Conservation (phyloP, 2,888 invertebrate species). For the Pseudococcus viburni region DNA sequence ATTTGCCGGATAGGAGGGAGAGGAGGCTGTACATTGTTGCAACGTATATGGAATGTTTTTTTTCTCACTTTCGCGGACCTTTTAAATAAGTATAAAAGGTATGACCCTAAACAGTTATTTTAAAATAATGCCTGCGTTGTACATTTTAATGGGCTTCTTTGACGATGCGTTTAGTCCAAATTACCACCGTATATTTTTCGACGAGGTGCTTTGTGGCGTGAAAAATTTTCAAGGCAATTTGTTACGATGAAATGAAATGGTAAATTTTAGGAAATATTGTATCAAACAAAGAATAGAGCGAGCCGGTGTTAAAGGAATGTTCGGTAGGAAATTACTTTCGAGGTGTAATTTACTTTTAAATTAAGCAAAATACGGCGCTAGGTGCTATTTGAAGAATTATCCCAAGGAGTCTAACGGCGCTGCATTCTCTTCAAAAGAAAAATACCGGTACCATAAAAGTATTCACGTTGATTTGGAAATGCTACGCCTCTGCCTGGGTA, state of each 20-base stretch:
- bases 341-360: constrained; percentile 44
- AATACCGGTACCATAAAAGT: constrained; percentile 1
- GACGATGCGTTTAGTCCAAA: constrained; percentile 46
- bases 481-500: not conserved
- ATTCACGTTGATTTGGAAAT: constrained; percentile 10
- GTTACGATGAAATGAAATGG: constrained; percentile 40
- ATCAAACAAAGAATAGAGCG: constrained; percentile 11
- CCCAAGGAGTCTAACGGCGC: not conserved
- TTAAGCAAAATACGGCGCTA: constrained; percentile 36
- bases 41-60: constrained; percentile 1
- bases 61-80: not conserved
- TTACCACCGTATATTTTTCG: constrained; percentile 44
- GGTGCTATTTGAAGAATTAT: constrained; percentile 32
- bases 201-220: constrained; percentile 29
- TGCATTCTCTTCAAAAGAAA: constrained; percentile 17
- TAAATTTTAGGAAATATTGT: constrained; percentile 41
- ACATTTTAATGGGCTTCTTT: constrained; percentile 37
- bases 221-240: constrained; percentile 43
- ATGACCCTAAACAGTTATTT: constrained; percentile 44
- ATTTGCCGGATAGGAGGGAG: not conserved
- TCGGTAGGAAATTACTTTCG: constrained; percentile 23
- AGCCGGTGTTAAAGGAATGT: constrained; percentile 4
- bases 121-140: constrained; percentile 40
- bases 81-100: constrained; percentile 40
- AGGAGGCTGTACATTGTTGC: not conserved